Evolutionary conservation across 2,888 invertebrate genomes (phyloP).

Genomic region (Dione juno): DNA sequence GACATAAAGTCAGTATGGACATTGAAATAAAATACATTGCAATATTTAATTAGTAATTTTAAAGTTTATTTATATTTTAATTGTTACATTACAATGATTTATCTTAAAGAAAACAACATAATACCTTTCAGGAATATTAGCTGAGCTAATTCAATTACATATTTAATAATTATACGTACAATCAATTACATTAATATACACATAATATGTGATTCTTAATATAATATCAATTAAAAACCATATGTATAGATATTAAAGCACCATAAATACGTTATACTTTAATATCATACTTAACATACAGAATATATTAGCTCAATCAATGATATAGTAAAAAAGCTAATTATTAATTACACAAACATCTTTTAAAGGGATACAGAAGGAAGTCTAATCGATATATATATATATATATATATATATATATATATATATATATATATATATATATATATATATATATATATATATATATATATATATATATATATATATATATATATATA

Average conservation of each 20-base stretch:
- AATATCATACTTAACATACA: conserved; percentile 4
- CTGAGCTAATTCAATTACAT: conserved; percentile 29
- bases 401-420: no score
- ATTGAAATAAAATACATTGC: background rate
- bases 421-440: no score
- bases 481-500: no score
- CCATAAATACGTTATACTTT: conserved; percentile 10
- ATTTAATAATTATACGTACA: conserved; percentile 1
- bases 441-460: no score
- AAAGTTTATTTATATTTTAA: conserved; percentile 26
- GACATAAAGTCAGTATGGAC: background rate
- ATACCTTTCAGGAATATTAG: conserved; percentile 27
- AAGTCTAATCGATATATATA: background rate
- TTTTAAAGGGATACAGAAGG: background rate
- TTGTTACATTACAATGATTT: conserved; percentile 24
- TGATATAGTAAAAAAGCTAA: conserved; percentile 7
- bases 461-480: no score
- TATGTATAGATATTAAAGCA: conserved; percentile 14
- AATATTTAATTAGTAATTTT: conserved; percentile 3
- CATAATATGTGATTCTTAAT: background rate
- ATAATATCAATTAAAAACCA: background rate
- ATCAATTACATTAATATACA: conserved; percentile 10
- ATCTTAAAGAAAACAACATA: conserved; percentile 1
- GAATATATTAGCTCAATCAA: background rate
- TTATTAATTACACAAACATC: background rate